phyloP scores from a whole-genome alignment of 2,113 vertebrate genomes.

The Patagioenas fasciata region DNA sequence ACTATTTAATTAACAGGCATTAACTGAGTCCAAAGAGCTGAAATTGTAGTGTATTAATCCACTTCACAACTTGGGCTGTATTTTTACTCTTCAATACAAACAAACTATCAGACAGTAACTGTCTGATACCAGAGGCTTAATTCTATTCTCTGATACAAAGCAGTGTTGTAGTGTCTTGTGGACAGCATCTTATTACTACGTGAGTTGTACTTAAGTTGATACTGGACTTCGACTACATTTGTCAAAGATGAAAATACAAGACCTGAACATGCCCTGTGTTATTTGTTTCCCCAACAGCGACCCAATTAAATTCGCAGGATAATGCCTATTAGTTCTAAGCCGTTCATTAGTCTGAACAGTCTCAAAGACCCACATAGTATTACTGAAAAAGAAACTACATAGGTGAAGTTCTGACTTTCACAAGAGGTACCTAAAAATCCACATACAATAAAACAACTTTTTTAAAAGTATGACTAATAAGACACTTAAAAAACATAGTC shows the following conservation, averaged over 20 bases:
- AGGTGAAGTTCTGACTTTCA: not conserved
- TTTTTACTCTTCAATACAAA: slow-evolving; percentile 1
- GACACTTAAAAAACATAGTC: not conserved
- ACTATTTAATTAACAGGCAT: slow-evolving; percentile 49
- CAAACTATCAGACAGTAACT: slow-evolving; percentile 6
- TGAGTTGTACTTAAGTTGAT: not conserved
- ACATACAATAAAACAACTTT: not conserved
- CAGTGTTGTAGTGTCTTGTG: not conserved
- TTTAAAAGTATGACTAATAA: not conserved
- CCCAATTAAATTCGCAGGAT: not conserved
- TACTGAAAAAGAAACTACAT: not conserved
- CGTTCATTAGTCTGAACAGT: not conserved
- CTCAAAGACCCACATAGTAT: not conserved
- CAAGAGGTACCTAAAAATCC: not conserved
- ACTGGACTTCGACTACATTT: not conserved
- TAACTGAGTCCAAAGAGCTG: slow-evolving; percentile 31
- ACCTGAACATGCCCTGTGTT: not conserved
- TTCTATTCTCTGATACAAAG: not conserved
- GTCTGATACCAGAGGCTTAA: not conserved
- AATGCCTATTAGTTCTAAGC: not conserved
- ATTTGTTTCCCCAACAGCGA: not conserved
- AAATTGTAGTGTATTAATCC: slow-evolving; percentile 30
- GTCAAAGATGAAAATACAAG: not conserved
- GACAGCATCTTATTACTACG: not conserved
- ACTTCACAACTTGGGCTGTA: not conserved